Conservation (phyloP, 2,113 vertebrate species). For the Odocoileus virginianus region DNA sequence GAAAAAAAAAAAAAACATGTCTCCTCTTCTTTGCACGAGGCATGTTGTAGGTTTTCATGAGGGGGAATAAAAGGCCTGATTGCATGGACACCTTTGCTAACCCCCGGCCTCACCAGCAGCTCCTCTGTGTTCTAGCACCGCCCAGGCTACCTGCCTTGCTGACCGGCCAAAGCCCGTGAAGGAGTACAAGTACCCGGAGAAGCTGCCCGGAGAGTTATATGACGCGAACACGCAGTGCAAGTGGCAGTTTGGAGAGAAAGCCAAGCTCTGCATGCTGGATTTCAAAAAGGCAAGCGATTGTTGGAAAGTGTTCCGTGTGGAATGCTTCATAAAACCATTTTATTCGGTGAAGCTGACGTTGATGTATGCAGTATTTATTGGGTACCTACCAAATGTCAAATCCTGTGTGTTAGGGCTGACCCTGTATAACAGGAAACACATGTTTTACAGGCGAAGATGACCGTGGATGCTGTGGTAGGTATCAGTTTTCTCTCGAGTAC, state of each 20-base stretch:
- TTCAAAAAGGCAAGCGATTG: conserved; percentile 88
- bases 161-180: conserved; percentile 86
- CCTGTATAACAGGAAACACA: conserved; percentile 60
- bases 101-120: neutral
- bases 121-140: conserved; percentile 78
- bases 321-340: neutral
- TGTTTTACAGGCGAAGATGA: conserved; percentile 34
- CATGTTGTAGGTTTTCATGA: neutral
- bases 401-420: conserved; percentile 1
- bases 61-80: neutral
- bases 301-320: neutral
- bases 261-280: conserved; percentile 90
- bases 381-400: conserved; percentile 63
- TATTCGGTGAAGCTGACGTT: conserved; percentile 39
- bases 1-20: neutral
- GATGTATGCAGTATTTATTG: conserved; percentile 47
- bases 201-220: conserved; percentile 90
- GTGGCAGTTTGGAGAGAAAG: conserved; percentile 94
- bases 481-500: conserved; percentile 37
- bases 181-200: conserved; percentile 89
- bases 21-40: neutral
- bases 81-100: rapidly evolving
- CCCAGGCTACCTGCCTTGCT: conserved; percentile 88
- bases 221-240: conserved; percentile 93
- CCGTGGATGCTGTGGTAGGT: neutral